Base-by-base conservation (phyloP, 2,797 vertebrate genomes). In the Lepilemur septentrionalis region DNA sequence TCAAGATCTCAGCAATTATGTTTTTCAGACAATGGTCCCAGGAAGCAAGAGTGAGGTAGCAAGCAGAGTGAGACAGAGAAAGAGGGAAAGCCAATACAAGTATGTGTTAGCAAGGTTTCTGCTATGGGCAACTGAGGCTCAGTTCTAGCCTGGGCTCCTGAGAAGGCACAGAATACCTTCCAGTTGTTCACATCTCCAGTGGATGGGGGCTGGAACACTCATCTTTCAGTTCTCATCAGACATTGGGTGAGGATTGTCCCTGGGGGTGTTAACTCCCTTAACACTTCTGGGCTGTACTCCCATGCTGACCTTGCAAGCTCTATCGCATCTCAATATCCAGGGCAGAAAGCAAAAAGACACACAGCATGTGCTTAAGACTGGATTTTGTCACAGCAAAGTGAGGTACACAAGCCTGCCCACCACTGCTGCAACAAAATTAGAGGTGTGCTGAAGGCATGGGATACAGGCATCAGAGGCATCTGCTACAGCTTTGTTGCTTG, bases 61-160 rank as follows among this genome's bases (percentile, higher is more conserved):
- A 61, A 50, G 4, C 17, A 17, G 30, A 48, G 2, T 18, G 30
- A 83, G n/a, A 25, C 20, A 81, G 23, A 46, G 13, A 91, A 89
- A 8, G 32, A 79, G 23, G 23, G 32, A 12, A 85, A 50, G 30
- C 41, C 30, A 25, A 8, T 0, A 22, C 38, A 61, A 50, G 30
- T 0, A 1, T 18, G 1, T 6, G 18, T 30, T 18, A 0, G 2
- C 2, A 12, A 41, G 75, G 11, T 38, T 85, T 85, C 89, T 50
- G 7, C 38, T 35, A 4, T 0, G 4, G 8, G n/a, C 48, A 63
- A 8, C 2, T 5, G 6, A 30, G 9, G 7, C n/a, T 91, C 9
- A 7, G 0, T 41, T n/a, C 43, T 70, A 59, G 30, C 81, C 48
- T 50, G 17, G 38, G 20, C 35, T 10, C 4, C 67, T 38, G 15